Conservation (phyloP, 2,888 invertebrate species). For the Andrena minutula region DNA sequence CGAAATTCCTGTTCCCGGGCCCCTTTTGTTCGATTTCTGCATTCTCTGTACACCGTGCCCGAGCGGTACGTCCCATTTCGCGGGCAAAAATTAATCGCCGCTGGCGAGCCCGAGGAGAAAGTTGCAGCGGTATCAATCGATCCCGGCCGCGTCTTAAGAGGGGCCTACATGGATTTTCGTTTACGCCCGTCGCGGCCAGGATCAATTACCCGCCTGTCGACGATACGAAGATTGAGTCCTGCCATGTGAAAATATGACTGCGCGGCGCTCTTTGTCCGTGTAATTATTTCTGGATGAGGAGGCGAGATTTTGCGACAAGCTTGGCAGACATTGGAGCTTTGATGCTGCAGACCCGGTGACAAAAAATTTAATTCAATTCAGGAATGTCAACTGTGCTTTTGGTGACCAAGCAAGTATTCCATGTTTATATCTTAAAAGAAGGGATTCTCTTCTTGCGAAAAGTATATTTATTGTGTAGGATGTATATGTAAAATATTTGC, state of each 20-base stretch:
- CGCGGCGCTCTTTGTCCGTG: slow-evolving; percentile 2
- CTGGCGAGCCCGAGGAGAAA: slow-evolving; percentile 42
- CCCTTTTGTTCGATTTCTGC: slow-evolving; percentile 37
- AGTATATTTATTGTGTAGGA: no score
- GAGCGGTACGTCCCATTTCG: slow-evolving; percentile 37
- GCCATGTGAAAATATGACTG: background rate
- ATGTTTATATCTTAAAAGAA: no score
- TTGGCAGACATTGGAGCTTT: background rate
- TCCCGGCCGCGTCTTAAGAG: slow-evolving; percentile 7
- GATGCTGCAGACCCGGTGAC: no score
- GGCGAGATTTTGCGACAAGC: background rate
- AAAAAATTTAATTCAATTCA: no score
- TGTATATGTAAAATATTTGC: background rate
- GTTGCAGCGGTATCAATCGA: slow-evolving; percentile 42
- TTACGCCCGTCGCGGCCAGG: slow-evolving; percentile 13
- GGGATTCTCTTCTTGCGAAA: no score
- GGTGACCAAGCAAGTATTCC: no score
- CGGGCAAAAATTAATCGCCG: slow-evolving; percentile 45
- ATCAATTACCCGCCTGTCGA: slow-evolving; percentile 20
- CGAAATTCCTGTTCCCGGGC: slow-evolving; percentile 44
- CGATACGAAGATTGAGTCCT: slow-evolving; percentile 12
- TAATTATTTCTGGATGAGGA: background rate
- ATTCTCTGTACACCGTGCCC: slow-evolving; percentile 13
- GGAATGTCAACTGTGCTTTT: no score
- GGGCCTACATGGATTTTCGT: slow-evolving; percentile 48